These are phyloP conservation scores for Leptinotarsa lineolata DNA, from an alignment of 1,140 invertebrate species.

Conservation along the genomic window DNA sequence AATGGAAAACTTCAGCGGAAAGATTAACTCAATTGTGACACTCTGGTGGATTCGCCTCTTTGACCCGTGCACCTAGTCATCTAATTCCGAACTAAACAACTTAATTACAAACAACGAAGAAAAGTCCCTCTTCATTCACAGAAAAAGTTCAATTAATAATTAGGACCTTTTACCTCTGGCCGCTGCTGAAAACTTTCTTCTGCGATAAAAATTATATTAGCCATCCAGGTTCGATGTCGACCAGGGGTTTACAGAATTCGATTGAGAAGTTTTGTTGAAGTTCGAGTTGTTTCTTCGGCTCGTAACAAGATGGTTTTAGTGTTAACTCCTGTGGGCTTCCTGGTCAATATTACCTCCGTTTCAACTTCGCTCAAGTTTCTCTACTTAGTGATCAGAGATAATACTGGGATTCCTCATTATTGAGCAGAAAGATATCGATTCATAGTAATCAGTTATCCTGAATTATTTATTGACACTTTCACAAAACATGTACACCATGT, in stretches of 20 bases:
- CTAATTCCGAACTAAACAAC: slow-evolving; percentile 21
- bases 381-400: too few relatives aligned
- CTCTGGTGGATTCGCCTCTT: background rate
- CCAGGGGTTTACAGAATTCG: slow-evolving; percentile 15
- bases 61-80: slow-evolving; percentile 6
- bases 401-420: too few relatives aligned
- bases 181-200: slow-evolving; percentile 15
- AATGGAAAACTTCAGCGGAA: background rate
- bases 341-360: background rate
- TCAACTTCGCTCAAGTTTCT: too few relatives aligned
- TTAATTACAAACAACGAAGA: slow-evolving; percentile 21
- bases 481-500: too few relatives aligned
- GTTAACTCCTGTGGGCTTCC: background rate
- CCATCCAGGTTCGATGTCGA: slow-evolving; percentile 7
- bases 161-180: slow-evolving; percentile 7
- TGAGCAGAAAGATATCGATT: too few relatives aligned
- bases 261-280: slow-evolving; percentile 21
- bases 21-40: slow-evolving; percentile 8
- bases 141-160: slow-evolving; percentile 22
- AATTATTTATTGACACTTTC: too few relatives aligned
- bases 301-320: background rate
- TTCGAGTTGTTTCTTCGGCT: slow-evolving; percentile 5
- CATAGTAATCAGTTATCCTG: too few relatives aligned
- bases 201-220: slow-evolving; percentile 19
- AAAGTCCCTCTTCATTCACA: background rate